phyloP scores from a whole-genome alignment of 1,140 invertebrate species.

The Bombus polaris region DNA sequence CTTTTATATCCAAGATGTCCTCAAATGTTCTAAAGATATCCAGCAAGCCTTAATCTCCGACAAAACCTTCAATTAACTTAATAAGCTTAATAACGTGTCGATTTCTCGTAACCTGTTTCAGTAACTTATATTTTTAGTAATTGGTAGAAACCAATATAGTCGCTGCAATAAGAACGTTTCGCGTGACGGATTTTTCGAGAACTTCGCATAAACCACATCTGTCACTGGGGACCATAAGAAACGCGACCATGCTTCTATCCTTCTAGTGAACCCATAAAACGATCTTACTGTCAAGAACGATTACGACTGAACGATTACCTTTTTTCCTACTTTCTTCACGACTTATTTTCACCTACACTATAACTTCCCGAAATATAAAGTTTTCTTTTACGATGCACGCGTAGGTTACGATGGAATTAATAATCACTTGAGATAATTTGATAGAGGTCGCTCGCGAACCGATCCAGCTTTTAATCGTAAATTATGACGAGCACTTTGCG shows the following conservation, averaged over 20 bases:
- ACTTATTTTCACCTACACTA: background rate
- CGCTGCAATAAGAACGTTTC: too few relatives aligned
- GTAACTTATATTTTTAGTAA: background rate
- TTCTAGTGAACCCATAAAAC: background rate
- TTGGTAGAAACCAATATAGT: background rate
- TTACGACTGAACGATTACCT: background rate
- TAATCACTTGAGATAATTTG: constrained; percentile 48
- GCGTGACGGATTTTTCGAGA: background rate
- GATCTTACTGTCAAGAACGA: background rate
- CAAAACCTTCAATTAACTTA: background rate
- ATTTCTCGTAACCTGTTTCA: background rate
- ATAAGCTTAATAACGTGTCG: background rate
- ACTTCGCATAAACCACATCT: background rate
- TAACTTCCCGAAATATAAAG: too few relatives aligned
- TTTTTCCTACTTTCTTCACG: background rate
- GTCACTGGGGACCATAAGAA: background rate
- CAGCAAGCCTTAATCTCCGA: background rate
- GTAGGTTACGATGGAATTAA: background rate
- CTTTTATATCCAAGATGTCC: too few relatives aligned
- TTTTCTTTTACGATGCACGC: background rate
- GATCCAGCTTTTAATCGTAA: constrained; percentile 43
- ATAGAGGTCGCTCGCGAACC: constrained; percentile 17
- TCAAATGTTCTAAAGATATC: background rate
- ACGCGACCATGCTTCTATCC: background rate
- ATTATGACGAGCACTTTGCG: constrained; percentile 41